phyloP scores from a whole-genome alignment of 2,113 vertebrate genomes.

The Oceanodroma tethys region DNA sequence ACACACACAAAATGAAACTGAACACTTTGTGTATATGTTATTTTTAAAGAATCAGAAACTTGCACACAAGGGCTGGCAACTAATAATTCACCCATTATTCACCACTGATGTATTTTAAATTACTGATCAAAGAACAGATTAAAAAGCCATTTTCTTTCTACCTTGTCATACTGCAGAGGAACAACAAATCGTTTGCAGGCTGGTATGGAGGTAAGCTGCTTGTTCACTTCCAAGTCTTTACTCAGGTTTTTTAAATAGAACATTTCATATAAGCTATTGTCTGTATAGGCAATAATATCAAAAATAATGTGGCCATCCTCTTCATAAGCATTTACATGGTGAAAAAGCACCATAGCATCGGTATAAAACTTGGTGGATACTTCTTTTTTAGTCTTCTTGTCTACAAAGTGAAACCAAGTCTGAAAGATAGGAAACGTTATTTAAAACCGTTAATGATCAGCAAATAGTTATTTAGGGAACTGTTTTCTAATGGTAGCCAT shows the following conservation, averaged over 20 bases:
- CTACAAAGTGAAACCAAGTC: slow-evolving; percentile 90
- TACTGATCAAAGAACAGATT: background rate
- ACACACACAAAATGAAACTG: background rate
- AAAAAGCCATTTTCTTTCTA: slow-evolving; percentile 30
- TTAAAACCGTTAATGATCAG: background rate
- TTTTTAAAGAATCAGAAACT: background rate
- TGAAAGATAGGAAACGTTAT: slow-evolving; percentile 48
- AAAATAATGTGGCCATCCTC: slow-evolving; percentile 85
- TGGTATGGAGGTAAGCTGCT: slow-evolving; percentile 61
- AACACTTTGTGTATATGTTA: background rate
- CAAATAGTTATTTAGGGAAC: background rate
- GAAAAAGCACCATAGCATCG: slow-evolving; percentile 82
- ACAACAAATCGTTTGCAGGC: slow-evolving; percentile 82
- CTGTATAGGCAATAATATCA: slow-evolving; percentile 84
- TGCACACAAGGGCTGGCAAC: background rate
- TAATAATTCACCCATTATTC: background rate
- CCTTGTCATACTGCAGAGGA: slow-evolving; percentile 82
- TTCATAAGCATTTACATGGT: slow-evolving; percentile 92
- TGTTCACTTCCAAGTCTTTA: slow-evolving; percentile 21
- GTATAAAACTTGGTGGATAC: slow-evolving; percentile 79
- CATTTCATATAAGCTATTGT: slow-evolving; percentile 86
- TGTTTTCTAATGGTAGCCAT: background rate
- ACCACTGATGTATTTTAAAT: background rate
- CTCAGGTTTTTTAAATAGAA: slow-evolving; percentile 86
- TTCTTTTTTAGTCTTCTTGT: slow-evolving; percentile 83